A percentile compares a stretch with the other conserved stretches of the same genome.
Conservation (phyloP, 2,797 vertebrate genomes). For the Danio aesculapii region DNA sequence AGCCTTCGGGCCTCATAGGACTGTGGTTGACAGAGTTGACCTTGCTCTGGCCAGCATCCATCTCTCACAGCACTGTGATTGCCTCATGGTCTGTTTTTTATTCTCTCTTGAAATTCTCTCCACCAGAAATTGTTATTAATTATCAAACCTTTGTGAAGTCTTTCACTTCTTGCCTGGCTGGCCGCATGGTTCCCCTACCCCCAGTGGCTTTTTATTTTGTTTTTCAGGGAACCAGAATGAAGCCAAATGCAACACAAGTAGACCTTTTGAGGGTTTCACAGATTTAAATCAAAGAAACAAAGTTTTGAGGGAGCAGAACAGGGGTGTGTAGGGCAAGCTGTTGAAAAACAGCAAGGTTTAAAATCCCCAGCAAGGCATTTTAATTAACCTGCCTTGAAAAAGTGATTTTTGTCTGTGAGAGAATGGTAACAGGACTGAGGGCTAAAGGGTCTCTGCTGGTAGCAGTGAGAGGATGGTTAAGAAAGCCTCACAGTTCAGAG, state of each 20-base stretch:
- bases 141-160: conserved; percentile 61
- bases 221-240: conserved; percentile 38
- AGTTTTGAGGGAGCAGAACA: conserved; percentile 38
- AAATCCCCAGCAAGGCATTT: conserved; percentile 67
- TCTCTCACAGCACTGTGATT: conserved; percentile 53
- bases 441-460: conserved; percentile 55
- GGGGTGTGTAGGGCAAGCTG: conserved; percentile 42
- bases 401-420: conserved; percentile 64
- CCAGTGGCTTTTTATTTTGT: conserved; percentile 35
- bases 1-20: conserved; percentile 38
- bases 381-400: conserved; percentile 69
- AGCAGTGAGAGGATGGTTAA: conserved; percentile 52
- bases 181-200: conserved; percentile 26
- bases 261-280: conserved; percentile 56
- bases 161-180: conserved; percentile 56
- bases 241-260: conserved; percentile 61
- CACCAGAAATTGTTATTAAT: conserved; percentile 58
- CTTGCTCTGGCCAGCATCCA: conserved; percentile 53
- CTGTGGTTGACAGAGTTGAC: conserved; percentile 51
- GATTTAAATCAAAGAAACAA: conserved; percentile 64
- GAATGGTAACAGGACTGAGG: conserved; percentile 60
- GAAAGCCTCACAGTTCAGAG: conserved; percentile 56
- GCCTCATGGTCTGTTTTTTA: conserved; percentile 55
- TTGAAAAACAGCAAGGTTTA: conserved; percentile 60
- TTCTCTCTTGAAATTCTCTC: conserved; percentile 50